phyloP scores from a whole-genome alignment of 2,113 vertebrate species.

The Synodontis membranacea region DNA sequence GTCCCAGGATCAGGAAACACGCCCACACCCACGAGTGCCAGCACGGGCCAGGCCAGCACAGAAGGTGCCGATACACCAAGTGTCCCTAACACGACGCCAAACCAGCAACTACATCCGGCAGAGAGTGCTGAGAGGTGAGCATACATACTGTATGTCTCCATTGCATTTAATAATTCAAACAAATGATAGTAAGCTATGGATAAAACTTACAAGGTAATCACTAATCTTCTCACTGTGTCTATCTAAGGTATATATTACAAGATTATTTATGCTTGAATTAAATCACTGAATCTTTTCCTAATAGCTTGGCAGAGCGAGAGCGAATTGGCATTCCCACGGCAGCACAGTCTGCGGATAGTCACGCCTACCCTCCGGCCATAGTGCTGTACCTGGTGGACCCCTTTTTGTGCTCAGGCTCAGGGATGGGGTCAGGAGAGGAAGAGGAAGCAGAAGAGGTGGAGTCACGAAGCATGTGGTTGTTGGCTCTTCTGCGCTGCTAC shows the following conservation, averaged over 20 bases:
- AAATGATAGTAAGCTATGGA: not conserved
- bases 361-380: slow-evolving; percentile 85
- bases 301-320: slow-evolving; percentile 83
- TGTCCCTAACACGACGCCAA: slow-evolving; percentile 66
- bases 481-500: slow-evolving; percentile 93
- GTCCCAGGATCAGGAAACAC: slow-evolving; percentile 65
- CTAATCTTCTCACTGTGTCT: not conserved
- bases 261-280: not conserved
- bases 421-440: slow-evolving; percentile 80
- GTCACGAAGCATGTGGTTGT: slow-evolving; percentile 85
- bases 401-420: slow-evolving; percentile 82
- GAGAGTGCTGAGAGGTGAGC: slow-evolving; percentile 71
- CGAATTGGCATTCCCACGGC: slow-evolving; percentile 90
- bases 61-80: slow-evolving; percentile 77
- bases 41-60: slow-evolving; percentile 59
- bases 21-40: slow-evolving; percentile 63
- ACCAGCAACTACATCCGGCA: slow-evolving; percentile 65
- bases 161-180: not conserved
- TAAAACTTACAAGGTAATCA: not conserved
- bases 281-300: slow-evolving; percentile 2
- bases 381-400: slow-evolving; percentile 96
- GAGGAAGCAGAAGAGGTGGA: slow-evolving; percentile 87
- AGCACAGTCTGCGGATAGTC: slow-evolving; percentile 83
- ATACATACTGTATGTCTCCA: not conserved
- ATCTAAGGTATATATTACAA: not conserved